phyloP scores from a whole-genome alignment of 1,140 invertebrate species.

The Heliconius eleuchia region DNA sequence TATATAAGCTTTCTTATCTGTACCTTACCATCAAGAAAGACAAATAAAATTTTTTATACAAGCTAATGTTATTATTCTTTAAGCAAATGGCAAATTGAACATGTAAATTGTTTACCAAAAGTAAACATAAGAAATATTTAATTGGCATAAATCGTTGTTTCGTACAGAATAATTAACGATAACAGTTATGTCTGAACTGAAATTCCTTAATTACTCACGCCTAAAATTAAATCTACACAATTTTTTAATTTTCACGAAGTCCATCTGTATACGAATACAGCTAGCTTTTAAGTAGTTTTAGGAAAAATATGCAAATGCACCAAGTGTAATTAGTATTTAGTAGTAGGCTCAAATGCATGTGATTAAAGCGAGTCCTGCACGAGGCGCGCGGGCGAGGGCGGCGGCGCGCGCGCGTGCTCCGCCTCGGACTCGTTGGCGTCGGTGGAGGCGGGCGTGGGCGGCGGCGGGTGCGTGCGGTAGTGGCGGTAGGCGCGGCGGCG shows the following conservation, averaged over 20 bases:
- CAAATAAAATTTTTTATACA: too few relatives aligned
- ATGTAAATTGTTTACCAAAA: not conserved
- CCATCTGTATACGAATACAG: not conserved
- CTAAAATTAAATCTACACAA: not conserved
- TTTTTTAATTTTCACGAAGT: too few relatives aligned
- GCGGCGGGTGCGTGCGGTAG: conserved; percentile 91
- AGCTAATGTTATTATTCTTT: not conserved
- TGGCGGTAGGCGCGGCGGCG: conserved; percentile 87
- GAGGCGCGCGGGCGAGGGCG: conserved; percentile 79
- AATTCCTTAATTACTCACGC: not conserved
- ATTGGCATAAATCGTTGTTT: conserved; percentile 5
- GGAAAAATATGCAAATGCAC: too few relatives aligned
- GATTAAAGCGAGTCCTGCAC: too few relatives aligned
- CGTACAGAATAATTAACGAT: not conserved
- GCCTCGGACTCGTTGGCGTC: conserved; percentile 95
- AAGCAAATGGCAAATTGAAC: not conserved
- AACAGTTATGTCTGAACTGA: not conserved
- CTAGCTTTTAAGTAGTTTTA: too few relatives aligned
- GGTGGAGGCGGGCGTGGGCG: conserved; percentile 96
- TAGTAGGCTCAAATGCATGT: too few relatives aligned
- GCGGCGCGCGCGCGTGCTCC: conserved; percentile 87
- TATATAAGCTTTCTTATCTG: not conserved
- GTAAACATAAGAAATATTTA: not conserved
- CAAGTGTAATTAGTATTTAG: too few relatives aligned
- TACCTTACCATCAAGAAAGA: too few relatives aligned